Conservation (phyloP, 2,113 vertebrate genomes). For the Corydoras maculifer region DNA sequence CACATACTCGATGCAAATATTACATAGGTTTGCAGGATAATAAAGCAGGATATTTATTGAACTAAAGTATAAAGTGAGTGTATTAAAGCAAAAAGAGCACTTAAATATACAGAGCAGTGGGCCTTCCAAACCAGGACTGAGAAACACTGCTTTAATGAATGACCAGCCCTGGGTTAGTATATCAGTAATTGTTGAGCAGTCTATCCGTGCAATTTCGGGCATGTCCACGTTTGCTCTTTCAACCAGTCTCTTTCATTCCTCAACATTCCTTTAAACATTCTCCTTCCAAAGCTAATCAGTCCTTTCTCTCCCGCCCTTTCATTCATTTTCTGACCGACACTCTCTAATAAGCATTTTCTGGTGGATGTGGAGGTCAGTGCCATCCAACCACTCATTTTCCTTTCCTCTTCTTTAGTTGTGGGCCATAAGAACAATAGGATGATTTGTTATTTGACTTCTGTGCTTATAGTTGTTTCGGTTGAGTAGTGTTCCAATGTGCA, state of each 20-base stretch:
- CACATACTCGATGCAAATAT: too few relatives aligned
- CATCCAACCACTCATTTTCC: not conserved
- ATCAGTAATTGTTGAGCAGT: not conserved
- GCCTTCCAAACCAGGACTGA: too few relatives aligned
- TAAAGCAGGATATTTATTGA: too few relatives aligned
- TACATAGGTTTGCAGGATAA: too few relatives aligned
- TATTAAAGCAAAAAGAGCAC: too few relatives aligned
- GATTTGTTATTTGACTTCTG: not conserved
- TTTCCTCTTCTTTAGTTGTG: not conserved
- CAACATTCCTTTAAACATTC: not conserved
- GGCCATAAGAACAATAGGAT: slow-evolving; percentile 7
- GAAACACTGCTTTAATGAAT: slow-evolving; percentile 3
- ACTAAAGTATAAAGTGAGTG: too few relatives aligned
- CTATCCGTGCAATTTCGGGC: not conserved
- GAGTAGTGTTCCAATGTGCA: not conserved
- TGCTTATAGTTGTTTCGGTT: not conserved
- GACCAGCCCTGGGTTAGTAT: slow-evolving; percentile 1
- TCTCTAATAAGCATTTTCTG: slow-evolving; percentile 36
- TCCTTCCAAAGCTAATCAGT: slow-evolving; percentile 19
- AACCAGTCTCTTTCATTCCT: slow-evolving; percentile 13
- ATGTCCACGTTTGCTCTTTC: slow-evolving; percentile 3
- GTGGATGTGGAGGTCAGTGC: slow-evolving; percentile 43
- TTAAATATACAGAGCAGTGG: too few relatives aligned
- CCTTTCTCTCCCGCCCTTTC: slow-evolving; percentile 19
- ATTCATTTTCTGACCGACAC: slow-evolving; percentile 7